Percentiles rank a stretch among this genome's conserved stretches.
phyloP scores from a whole-genome alignment of 1,140 invertebrate species.

The Rhagoletis zephyria region DNA sequence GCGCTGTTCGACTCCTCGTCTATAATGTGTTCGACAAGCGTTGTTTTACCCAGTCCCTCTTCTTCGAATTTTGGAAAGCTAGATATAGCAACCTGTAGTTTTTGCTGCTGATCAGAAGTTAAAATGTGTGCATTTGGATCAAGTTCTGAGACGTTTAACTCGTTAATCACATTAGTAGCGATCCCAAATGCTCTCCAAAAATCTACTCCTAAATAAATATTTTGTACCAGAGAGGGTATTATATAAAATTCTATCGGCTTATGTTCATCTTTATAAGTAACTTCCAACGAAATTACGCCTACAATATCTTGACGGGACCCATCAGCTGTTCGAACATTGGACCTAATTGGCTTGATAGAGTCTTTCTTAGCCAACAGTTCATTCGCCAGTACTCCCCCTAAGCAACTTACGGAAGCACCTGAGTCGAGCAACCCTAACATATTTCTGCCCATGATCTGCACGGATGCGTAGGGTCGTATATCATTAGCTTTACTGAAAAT shows the following conservation, averaged over 20 bases:
- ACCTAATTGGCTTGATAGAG: conserved; percentile 9
- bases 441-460: not conserved
- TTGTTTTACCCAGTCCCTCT: conserved; percentile 46
- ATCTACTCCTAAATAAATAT: conserved; percentile 27
- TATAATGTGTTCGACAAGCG: conserved; percentile 25
- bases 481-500: not conserved
- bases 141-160: not conserved
- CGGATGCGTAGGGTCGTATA: not conserved
- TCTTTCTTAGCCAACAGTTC: not conserved
- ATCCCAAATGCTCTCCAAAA: conserved; percentile 35
- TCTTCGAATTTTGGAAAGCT: conserved; percentile 41
- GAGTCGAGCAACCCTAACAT: too few relatives aligned
- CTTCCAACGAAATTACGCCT: not conserved
- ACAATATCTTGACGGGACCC: conserved; percentile 20
- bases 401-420: too few relatives aligned
- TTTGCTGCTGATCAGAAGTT: not conserved
- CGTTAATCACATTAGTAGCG: not conserved
- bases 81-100: not conserved
- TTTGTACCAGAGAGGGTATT: conserved; percentile 12
- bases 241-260: not conserved
- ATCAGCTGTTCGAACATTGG: conserved; percentile 21
- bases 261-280: not conserved
- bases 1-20: not conserved
- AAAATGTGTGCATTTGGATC: not conserved
- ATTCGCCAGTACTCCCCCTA: too few relatives aligned